Conservation (phyloP, 2,113 vertebrate genomes). For the Prunella fulvescens region DNA sequence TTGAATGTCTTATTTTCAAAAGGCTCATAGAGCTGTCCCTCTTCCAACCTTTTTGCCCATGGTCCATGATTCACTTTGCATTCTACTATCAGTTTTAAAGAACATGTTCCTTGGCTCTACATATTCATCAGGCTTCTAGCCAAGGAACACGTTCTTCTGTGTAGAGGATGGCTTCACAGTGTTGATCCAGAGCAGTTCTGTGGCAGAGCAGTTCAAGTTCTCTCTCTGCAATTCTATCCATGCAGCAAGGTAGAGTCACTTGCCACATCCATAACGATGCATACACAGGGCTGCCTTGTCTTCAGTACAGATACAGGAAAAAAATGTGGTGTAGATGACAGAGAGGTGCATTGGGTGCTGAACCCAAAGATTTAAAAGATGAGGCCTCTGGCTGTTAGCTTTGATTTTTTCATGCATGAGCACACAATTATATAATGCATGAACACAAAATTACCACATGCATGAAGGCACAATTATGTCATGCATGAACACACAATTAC, state of each 20-base stretch:
- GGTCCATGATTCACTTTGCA: background rate
- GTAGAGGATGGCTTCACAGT: background rate
- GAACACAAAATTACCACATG: background rate
- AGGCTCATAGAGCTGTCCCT: background rate
- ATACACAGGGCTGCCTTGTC: background rate
- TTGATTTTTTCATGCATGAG: background rate
- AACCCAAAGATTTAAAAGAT: background rate
- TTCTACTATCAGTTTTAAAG: slow-evolving; percentile 32
- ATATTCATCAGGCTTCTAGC: slow-evolving; percentile 5
- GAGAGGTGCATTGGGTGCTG: background rate
- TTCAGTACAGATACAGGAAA: background rate
- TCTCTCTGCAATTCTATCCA: background rate
- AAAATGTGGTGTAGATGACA: background rate
- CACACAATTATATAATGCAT: background rate
- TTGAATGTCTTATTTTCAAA: background rate
- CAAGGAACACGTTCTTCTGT: slow-evolving; percentile 22
- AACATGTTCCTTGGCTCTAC: slow-evolving; percentile 31
- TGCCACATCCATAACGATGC: background rate
- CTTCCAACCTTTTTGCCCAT: background rate
- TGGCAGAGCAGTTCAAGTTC: background rate
- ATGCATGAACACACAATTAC: background rate
- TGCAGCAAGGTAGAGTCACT: background rate
- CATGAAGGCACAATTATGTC: background rate
- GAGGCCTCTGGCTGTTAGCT: background rate
- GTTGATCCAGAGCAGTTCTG: background rate